Evolutionary conservation across 1,140 invertebrate species (phyloP).

Genomic region (Rhagoletis pomonella): DNA sequence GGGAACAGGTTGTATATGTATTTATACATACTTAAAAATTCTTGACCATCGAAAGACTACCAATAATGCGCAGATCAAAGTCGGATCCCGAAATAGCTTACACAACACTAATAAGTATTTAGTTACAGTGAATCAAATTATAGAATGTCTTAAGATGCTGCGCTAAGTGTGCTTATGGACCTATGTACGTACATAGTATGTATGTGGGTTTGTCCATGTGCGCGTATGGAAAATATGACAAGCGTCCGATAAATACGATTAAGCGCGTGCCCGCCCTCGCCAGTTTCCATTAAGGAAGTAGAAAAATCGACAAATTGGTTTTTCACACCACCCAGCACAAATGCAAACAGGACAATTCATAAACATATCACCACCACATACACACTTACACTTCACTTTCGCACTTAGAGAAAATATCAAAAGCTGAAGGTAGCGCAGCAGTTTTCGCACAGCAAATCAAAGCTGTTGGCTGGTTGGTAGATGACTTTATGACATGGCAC

Average conservation of each 20-base stretch:
- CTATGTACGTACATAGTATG: too few relatives aligned
- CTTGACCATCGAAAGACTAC: too few relatives aligned
- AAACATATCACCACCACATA: background rate
- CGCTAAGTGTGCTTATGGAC: too few relatives aligned
- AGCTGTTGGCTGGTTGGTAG: background rate
- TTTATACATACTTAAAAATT: too few relatives aligned
- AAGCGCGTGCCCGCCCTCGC: constrained; percentile 9
- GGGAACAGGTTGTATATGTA: too few relatives aligned
- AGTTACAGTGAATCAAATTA: too few relatives aligned
- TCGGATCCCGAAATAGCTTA: too few relatives aligned
- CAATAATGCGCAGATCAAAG: too few relatives aligned
- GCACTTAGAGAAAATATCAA: background rate
- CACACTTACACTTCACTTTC: background rate
- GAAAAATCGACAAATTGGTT: constrained; percentile 51
- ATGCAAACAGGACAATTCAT: constrained; percentile 21
- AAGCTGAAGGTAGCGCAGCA: background rate
- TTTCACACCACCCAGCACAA: constrained; percentile 18
- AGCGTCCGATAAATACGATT: constrained; percentile 47
- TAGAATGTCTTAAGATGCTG: too few relatives aligned
- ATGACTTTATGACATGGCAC: constrained; percentile 9
- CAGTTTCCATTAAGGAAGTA: constrained; percentile 16
- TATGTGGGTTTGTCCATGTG: background rate
- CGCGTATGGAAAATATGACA: constrained; percentile 44
- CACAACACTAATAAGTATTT: too few relatives aligned
- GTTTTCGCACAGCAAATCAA: background rate